Conservation (phyloP, 2,113 vertebrate genomes). For the Rhinoptilus africanus region DNA sequence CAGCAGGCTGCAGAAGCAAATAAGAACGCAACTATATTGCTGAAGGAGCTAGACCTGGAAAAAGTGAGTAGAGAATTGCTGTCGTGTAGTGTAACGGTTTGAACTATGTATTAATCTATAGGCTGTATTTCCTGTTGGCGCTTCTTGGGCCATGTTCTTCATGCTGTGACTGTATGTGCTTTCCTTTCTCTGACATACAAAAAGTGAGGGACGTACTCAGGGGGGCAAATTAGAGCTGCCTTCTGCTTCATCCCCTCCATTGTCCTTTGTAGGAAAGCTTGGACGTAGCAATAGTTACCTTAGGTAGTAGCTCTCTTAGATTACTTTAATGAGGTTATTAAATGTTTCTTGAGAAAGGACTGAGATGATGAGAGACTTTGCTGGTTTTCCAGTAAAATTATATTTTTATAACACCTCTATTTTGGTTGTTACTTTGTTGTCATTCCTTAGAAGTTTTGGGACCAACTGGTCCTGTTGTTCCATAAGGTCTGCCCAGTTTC, state of each 20-base stretch:
- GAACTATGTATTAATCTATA: background rate
- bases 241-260: background rate
- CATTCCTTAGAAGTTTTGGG: background rate
- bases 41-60: conserved; percentile 97
- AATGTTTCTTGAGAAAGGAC: background rate
- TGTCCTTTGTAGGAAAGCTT: background rate
- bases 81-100: accelerated
- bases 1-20: conserved; percentile 99
- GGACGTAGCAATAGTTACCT: background rate
- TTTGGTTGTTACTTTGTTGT: background rate
- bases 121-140: background rate
- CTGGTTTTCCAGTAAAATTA: background rate
- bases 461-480: background rate
- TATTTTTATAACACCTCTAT: background rate
- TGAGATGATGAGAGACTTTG: background rate
- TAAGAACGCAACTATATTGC: conserved; percentile 96
- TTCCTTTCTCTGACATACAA: background rate
- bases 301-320: background rate
- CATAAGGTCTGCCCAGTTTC: background rate
- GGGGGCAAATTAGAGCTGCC: background rate
- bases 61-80: conserved; percentile 78
- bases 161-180: background rate
- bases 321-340: background rate
- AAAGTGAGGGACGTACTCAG: background rate
- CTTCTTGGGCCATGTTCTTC: background rate